Evolutionary conservation across 2,888 invertebrate species (phyloP).

Genomic region (Bellardia bayeri): DNA sequence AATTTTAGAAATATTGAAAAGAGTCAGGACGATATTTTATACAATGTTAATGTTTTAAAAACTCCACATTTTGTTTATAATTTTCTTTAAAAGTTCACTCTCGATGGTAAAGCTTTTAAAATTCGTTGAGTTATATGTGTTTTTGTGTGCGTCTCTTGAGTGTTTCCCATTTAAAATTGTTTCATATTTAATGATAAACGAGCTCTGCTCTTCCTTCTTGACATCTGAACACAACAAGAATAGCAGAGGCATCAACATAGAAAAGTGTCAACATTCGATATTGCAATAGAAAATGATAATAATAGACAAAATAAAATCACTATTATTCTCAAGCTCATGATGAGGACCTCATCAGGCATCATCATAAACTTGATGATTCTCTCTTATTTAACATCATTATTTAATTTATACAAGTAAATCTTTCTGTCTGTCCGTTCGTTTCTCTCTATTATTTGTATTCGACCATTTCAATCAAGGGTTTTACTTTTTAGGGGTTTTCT

Average conservation of each 20-base stretch:
- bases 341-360: conserved; percentile 14
- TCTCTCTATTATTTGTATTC: conserved; percentile 19
- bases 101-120: background rate
- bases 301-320: conserved; percentile 5
- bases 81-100: background rate
- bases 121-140: background rate
- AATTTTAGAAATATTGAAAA: no score
- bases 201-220: conserved; percentile 36
- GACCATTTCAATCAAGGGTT: conserved; percentile 32
- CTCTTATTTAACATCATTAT: conserved; percentile 42
- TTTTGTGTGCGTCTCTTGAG: conserved; percentile 44
- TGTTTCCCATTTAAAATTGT: conserved; percentile 62
- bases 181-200: conserved; percentile 73
- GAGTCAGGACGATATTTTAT: no score
- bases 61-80: background rate
- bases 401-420: conserved; percentile 14
- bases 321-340: conserved; percentile 13
- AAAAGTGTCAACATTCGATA: conserved; percentile 62
- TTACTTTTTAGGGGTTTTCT: conserved; percentile 4
- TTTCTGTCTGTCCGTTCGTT: background rate
- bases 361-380: conserved; percentile 14
- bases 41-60: no score
- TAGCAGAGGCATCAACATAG: background rate
- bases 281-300: conserved; percentile 52
- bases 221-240: conserved; percentile 22